Base-by-base conservation (phyloP, 92 coral and sea anemone species). In the Actinostola sp. region DNA sequence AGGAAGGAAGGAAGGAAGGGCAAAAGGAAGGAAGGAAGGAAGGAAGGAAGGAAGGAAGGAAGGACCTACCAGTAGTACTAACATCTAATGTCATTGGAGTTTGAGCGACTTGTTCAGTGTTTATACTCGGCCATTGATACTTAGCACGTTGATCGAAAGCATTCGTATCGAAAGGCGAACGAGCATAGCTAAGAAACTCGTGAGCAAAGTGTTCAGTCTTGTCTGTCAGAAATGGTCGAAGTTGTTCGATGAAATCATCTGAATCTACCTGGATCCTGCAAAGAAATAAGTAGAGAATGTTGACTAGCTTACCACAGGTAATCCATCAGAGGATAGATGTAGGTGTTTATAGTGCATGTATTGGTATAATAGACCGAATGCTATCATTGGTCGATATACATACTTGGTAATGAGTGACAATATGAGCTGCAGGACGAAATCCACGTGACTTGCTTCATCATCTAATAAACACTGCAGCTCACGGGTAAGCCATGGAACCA, bases 401-500 rank as follows among this genome's bases (percentile, higher is more conserved):
- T 60, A 88, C 98, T 86, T 91, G 60, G 83, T 83, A 16, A 94
- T 91, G 20, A 94, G 74, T 0, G 94, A 70, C 61, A 91, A 67
- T 51, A 88, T 71, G 45, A 91, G 66, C 74, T 84, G 87, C 51
- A 89, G 64, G 15, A 91, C 75, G 75, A 94, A 91, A 55, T 89
- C 83, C 31, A 91, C 93, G 44, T 91, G 93, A 49, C 74, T 79
- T 24, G 86, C 81, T 0, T 83, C 83, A 12, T 94, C 92, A 50
- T 70, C 75, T 55, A 94, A 52, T 58, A 94, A 67, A 32, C 86
- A 87, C 28, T 79, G 78, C 48, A 94, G 49, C 69, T 94, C 98
- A 55, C 98, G 89, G 28, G 87, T 75, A 21, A 94, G 83, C 98
- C 98, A 94, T 2, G 97, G 95, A 63, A 94, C 87, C 65, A 94